Evolutionary conservation across 2,888 invertebrate genomes (phyloP).

Genomic region (Rhimphoctona megacephalus): DNA sequence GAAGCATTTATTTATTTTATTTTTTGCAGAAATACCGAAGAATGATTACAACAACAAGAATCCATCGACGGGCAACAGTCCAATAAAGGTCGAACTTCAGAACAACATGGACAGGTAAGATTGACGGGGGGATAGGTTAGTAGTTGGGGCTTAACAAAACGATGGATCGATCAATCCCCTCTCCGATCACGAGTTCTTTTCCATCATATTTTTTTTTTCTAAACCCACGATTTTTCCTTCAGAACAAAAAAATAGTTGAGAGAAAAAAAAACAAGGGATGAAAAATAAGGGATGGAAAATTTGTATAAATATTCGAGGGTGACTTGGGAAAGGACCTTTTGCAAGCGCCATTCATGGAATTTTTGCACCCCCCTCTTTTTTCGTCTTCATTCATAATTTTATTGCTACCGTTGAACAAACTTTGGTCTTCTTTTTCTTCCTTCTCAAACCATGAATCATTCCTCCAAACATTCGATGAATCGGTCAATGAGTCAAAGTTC

Average conservation of each 20-base stretch:
- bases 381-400: constrained; percentile 24
- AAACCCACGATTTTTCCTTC: not conserved
- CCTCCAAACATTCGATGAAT: constrained; percentile 72
- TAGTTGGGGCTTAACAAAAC: constrained; percentile 35
- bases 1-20: constrained; percentile 67
- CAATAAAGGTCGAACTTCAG: constrained; percentile 89
- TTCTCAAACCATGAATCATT: constrained; percentile 76
- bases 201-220: not conserved
- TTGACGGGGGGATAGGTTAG: constrained; percentile 47
- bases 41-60: constrained; percentile 92
- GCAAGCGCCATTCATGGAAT: constrained; percentile 31
- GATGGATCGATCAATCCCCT: constrained; percentile 60
- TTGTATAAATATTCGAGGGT: constrained; percentile 39
- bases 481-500: constrained; percentile 78
- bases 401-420: constrained; percentile 13
- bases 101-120: constrained; percentile 86
- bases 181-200: not conserved
- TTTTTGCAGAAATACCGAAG: constrained; percentile 93
- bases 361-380: not conserved
- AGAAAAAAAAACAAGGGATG: constrained; percentile 6
- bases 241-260: constrained; percentile 8
- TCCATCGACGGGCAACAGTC: constrained; percentile 95
- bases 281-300: constrained; percentile 11
- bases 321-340: constrained; percentile 20
- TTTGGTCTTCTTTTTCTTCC: constrained; percentile 7